Conservation (phyloP, 2,888 invertebrate species). For the Prostheceraeus crozeri region DNA sequence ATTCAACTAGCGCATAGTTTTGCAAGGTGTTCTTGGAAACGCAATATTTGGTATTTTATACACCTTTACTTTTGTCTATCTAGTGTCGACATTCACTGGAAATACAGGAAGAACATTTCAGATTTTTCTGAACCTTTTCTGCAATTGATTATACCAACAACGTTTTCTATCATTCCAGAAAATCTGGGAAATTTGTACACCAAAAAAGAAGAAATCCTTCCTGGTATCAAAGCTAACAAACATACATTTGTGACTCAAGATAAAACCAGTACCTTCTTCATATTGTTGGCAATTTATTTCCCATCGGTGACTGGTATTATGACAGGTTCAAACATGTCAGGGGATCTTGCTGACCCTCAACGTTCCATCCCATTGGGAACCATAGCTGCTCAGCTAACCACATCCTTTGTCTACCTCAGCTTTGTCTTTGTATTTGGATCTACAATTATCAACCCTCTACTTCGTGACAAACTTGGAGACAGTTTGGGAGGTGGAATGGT, state of each 20-base stretch:
- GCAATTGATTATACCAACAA: too few species aligned
- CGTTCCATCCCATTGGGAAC: slow-evolving; percentile 96
- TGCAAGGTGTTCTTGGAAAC: too few species aligned
- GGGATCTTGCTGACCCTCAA: slow-evolving; percentile 89
- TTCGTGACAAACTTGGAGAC: slow-evolving; percentile 95
- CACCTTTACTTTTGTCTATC: too few species aligned
- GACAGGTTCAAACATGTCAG: slow-evolving; percentile 95
- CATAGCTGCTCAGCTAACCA: slow-evolving; percentile 86
- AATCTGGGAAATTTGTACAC: slow-evolving; percentile 42
- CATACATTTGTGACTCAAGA: slow-evolving; percentile 61
- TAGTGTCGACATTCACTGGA: too few species aligned
- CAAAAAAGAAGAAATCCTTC: slow-evolving; percentile 40
- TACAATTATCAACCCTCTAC: slow-evolving; percentile 81
- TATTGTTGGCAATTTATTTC: slow-evolving; percentile 96
- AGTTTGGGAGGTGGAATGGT: slow-evolving; percentile 61
- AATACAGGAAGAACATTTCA: too few species aligned
- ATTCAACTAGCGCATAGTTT: too few species aligned
- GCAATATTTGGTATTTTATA: too few species aligned
- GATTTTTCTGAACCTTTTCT: too few species aligned
- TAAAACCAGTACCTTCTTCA: slow-evolving; percentile 83
- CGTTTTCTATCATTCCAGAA: slow-evolving; percentile 36
- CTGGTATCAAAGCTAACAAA: slow-evolving; percentile 39
- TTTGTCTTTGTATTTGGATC: slow-evolving; percentile 85
- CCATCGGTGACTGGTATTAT: slow-evolving; percentile 99
- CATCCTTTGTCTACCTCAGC: slow-evolving; percentile 84